phyloP scores from a whole-genome alignment of 2,888 invertebrate species.

The Coleophora deauratella region DNA sequence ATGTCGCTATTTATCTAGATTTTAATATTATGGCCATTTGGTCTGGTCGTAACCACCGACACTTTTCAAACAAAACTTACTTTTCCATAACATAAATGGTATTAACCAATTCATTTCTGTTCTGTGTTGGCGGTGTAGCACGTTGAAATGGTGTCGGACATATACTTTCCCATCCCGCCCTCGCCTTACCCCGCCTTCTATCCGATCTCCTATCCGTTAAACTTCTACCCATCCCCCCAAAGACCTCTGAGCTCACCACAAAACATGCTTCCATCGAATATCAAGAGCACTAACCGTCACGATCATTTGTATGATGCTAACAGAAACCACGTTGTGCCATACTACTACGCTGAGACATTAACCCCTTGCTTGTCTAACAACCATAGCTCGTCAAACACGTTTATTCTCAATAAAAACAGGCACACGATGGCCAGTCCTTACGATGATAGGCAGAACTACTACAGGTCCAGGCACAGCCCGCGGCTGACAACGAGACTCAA shows the following conservation, averaged over 20 bases:
- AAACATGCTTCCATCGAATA: slow-evolving; percentile 38
- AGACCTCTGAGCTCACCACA: slow-evolving; percentile 50
- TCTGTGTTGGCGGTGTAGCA: slow-evolving; percentile 76
- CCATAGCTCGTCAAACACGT: slow-evolving; percentile 40
- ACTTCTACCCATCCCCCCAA: slow-evolving; percentile 55
- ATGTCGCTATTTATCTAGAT: neutral
- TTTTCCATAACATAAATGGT: slow-evolving; percentile 1
- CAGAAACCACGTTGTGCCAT: slow-evolving; percentile 68
- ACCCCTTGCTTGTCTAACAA: slow-evolving; percentile 62
- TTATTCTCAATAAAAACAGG: slow-evolving; percentile 39
- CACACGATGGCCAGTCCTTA: slow-evolving; percentile 50
- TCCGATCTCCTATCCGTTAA: slow-evolving; percentile 62
- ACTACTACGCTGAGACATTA: slow-evolving; percentile 64
- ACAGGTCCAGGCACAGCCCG: slow-evolving; percentile 38
- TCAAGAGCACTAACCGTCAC: slow-evolving; percentile 47
- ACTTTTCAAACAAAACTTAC: too few relatives aligned
- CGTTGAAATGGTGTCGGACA: slow-evolving; percentile 84
- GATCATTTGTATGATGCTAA: slow-evolving; percentile 73
- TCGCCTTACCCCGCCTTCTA: slow-evolving; percentile 62
- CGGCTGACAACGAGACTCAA: slow-evolving; percentile 35
- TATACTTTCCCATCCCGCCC: slow-evolving; percentile 76
- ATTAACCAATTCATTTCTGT: slow-evolving; percentile 68
- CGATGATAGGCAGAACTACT: slow-evolving; percentile 46
- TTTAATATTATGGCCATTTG: too few relatives aligned
- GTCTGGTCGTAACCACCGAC: too few relatives aligned